Percentiles rank a stretch among this genome's conserved stretches.
Evolutionary conservation across 2,888 invertebrate species (phyloP).

Genomic region (Druceiella hillmani): DNA sequence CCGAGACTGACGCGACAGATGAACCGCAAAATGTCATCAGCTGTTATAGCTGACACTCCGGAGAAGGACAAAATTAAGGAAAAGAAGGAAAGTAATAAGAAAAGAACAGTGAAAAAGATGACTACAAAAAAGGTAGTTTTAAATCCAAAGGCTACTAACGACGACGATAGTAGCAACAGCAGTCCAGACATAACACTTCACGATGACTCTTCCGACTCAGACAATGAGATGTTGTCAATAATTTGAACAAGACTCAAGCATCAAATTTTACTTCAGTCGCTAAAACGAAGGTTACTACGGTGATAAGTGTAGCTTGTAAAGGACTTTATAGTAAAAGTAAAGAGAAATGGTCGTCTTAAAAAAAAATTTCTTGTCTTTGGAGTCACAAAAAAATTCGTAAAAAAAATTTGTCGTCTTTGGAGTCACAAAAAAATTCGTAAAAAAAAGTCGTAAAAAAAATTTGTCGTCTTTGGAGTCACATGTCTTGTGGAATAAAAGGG

Average conservation of each 20-base stretch:
- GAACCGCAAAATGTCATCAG: constrained; percentile 18
- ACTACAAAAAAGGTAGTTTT: constrained; percentile 14
- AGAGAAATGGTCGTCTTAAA: constrained; percentile 3
- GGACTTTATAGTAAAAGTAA: too few relatives aligned
- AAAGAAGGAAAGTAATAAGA: constrained; percentile 10
- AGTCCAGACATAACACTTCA: constrained; percentile 9
- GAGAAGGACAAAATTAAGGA: constrained; percentile 11
- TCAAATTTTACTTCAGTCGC: too few relatives aligned
- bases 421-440: too few relatives aligned
- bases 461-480: too few relatives aligned
- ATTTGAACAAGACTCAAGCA: constrained; percentile 11
- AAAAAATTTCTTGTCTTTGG: constrained; percentile 5
- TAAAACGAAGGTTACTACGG: constrained; percentile 6
- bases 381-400: too few relatives aligned
- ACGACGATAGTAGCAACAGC: too few relatives aligned
- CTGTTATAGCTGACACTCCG: constrained; percentile 17
- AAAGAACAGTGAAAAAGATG: constrained; percentile 17
- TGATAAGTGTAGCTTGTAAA: constrained; percentile 7
- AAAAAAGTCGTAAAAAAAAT: too few relatives aligned
- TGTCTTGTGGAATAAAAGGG: too few relatives aligned
- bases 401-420: too few relatives aligned
- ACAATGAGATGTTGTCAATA: constrained; percentile 14
- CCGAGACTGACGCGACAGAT: constrained; percentile 18
- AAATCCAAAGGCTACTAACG: constrained; percentile 7
- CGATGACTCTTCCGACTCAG: constrained; percentile 13